phyloP scores from a whole-genome alignment of 1,140 invertebrate genomes.

The Rhynchophorus ferrugineus region DNA sequence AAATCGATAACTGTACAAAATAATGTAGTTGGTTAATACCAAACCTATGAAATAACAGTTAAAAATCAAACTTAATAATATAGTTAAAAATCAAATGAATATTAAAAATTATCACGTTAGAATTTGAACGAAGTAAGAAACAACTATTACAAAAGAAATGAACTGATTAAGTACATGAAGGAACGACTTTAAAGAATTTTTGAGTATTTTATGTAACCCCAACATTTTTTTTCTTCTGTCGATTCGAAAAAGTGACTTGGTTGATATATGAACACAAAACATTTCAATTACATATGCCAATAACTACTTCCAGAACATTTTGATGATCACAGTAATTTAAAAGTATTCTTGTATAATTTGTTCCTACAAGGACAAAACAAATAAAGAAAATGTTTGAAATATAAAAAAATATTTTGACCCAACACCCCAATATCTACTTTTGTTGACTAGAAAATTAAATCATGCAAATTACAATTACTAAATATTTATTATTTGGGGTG shows the following conservation, averaged over 20 bases:
- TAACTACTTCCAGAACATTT: background rate
- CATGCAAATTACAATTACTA: background rate
- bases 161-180: slow-evolving; percentile 1
- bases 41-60: background rate
- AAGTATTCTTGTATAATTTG: background rate
- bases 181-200: background rate
- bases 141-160: background rate
- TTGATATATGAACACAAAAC: background rate
- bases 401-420: too few species aligned
- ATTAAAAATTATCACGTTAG: background rate
- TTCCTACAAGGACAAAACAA: background rate
- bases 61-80: background rate
- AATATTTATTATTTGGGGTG: background rate
- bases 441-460: slow-evolving; percentile 7
- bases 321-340: background rate
- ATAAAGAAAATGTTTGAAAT: too few species aligned
- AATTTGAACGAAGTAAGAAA: background rate
- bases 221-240: background rate
- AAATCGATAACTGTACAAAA: slow-evolving; percentile 26
- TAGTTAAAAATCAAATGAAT: slow-evolving; percentile 1
- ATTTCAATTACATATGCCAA: background rate
- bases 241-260: background rate
- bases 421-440: background rate
- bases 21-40: slow-evolving; percentile 5
- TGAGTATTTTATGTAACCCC: background rate